Conservation (phyloP, 2,797 vertebrate genomes). For the Tragelaphus eurycerus region DNA sequence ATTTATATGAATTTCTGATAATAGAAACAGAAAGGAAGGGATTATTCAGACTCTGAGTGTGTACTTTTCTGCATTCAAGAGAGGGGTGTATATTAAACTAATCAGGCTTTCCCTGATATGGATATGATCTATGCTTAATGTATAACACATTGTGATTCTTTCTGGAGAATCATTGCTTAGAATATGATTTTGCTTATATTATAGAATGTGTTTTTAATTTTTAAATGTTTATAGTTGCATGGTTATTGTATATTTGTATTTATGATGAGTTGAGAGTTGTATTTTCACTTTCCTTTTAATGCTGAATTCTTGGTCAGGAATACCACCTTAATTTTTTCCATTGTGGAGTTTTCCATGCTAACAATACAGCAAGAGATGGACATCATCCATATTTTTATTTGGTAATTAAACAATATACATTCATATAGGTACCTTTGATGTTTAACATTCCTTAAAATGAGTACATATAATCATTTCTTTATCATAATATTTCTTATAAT, state of each 20-base stretch:
- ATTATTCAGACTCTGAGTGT: neutral
- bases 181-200: neutral
- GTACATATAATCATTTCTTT: neutral
- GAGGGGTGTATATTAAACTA: neutral
- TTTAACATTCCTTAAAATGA: conserved; percentile 32
- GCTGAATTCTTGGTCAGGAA: neutral
- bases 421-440: neutral
- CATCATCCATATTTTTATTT: neutral
- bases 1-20: neutral
- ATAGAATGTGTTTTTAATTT: neutral
- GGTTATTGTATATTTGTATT: neutral
- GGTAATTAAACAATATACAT: neutral
- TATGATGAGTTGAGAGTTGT: neutral
- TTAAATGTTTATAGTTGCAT: conserved; percentile 1
- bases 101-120: neutral
- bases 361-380: neutral
- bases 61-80: neutral
- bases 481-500: neutral
- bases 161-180: neutral
- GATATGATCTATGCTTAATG: neutral
- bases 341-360: neutral
- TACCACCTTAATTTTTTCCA: neutral
- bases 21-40: neutral
- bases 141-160: neutral
- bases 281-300: conserved; percentile 1